A percentile compares a stretch with the other conserved stretches of the same genome.
Evolutionary conservation across 2,113 vertebrate species (phyloP).

Genomic region (Centrocercus urophasianus): DNA sequence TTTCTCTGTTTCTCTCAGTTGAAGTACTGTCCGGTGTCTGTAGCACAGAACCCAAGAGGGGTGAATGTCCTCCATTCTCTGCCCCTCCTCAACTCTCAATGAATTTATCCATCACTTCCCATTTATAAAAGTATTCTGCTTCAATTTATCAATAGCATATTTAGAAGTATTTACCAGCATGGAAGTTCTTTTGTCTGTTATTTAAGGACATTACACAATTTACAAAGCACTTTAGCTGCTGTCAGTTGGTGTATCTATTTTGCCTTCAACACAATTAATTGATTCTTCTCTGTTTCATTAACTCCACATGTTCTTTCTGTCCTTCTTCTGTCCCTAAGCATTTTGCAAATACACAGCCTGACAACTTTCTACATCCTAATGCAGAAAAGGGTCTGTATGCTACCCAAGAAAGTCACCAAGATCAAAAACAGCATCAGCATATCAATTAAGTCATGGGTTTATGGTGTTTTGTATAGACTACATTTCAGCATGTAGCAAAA

Average conservation of each 20-base stretch:
- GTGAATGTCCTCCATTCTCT: not conserved
- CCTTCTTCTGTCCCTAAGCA: not conserved
- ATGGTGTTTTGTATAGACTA: not conserved
- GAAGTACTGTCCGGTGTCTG: not conserved
- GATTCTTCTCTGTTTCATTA: not conserved
- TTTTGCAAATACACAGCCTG: not conserved
- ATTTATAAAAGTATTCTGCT: not conserved
- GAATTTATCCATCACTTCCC: not conserved
- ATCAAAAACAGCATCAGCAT: not conserved
- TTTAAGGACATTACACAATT: not conserved
- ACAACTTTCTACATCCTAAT: not conserved
- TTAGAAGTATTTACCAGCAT: not conserved
- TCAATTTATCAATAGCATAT: not conserved
- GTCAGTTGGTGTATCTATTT: not conserved
- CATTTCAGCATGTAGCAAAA: not conserved
- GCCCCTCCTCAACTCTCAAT: rapidly evolving
- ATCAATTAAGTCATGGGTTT: not conserved
- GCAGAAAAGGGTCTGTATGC: not conserved
- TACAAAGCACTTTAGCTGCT: not conserved
- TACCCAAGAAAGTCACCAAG: not conserved
- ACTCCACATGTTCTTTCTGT: not conserved
- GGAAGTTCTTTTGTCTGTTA: not conserved
- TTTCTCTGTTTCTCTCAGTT: not conserved
- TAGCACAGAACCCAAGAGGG: not conserved
- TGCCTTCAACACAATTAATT: not conserved